These are phyloP conservation scores for Augochlorella aurata DNA, from an alignment of 2,888 invertebrate species.

Conservation along the genomic window DNA sequence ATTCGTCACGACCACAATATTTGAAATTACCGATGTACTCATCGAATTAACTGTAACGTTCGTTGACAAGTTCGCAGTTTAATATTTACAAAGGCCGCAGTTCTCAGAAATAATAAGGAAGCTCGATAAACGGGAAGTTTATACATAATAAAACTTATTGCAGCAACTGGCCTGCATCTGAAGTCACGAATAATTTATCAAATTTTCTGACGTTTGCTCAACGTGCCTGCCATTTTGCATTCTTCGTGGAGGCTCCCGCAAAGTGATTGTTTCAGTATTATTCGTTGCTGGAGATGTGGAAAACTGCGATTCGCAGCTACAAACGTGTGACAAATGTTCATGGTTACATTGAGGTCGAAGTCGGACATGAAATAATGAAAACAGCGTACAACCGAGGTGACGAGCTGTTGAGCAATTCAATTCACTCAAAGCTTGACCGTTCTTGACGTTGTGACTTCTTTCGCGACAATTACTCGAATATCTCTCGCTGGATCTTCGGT, in stretches of 20 bases:
- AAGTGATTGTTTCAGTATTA: background rate
- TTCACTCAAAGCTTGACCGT: background rate
- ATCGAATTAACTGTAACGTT: background rate
- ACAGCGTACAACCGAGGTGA: background rate
- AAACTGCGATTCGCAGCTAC: background rate
- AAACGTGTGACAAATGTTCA: background rate
- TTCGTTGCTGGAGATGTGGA: background rate
- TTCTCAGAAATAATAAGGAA: background rate
- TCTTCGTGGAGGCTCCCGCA: background rate
- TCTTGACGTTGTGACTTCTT: conserved; percentile 1
- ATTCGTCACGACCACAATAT: background rate
- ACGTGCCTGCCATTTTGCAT: background rate
- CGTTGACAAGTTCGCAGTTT: background rate
- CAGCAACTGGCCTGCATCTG: background rate
- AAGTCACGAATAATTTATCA: background rate
- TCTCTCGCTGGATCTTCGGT: background rate
- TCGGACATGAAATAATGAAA: conserved; percentile 9
- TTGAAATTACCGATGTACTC: background rate
- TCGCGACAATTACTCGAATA: background rate
- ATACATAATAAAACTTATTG: background rate
- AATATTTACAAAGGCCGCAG: background rate
- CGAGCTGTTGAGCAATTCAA: conserved; percentile 9
- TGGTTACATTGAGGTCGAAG: conserved; percentile 15
- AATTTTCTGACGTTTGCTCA: background rate
- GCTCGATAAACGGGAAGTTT: background rate